Evolutionary conservation across 2,113 vertebrate species (phyloP).

Genomic region (Menura novaehollandiae): DNA sequence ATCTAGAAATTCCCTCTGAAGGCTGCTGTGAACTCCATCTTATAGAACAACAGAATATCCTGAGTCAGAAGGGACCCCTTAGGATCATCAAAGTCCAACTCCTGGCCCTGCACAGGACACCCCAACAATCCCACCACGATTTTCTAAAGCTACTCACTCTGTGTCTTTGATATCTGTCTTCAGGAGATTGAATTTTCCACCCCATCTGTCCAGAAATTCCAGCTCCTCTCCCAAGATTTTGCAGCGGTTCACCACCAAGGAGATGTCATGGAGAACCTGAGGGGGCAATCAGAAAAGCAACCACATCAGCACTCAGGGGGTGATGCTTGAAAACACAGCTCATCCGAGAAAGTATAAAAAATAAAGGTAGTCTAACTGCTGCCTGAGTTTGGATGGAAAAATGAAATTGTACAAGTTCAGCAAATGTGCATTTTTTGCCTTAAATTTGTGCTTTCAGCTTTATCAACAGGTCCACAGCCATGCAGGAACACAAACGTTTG

Average conservation of each 20-base stretch:
- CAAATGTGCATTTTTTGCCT: background rate
- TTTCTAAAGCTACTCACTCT: constrained; percentile 66
- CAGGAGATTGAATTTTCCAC: constrained; percentile 74
- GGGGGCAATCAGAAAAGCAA: background rate
- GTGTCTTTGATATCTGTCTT: constrained; percentile 59
- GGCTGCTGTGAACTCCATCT: background rate
- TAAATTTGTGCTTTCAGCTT: background rate
- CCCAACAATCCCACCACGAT: background rate
- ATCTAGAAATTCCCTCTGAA: background rate
- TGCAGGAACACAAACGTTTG: background rate
- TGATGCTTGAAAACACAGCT: background rate
- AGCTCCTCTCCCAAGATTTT: constrained; percentile 75
- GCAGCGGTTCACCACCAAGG: constrained; percentile 69
- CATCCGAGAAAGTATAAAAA: background rate
- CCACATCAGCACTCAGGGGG: background rate
- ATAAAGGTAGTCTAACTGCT: background rate
- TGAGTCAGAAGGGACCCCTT: background rate
- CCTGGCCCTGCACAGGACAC: background rate
- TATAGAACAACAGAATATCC: rapidly evolving
- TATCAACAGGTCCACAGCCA: background rate
- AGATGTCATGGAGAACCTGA: constrained; percentile 76
- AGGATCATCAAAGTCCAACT: background rate
- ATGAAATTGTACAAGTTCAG: background rate
- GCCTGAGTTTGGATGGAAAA: background rate
- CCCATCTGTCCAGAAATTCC: constrained; percentile 77